Base-by-base conservation (phyloP, 2,797 vertebrate species). In the Lepilemur ruficaudatus region DNA sequence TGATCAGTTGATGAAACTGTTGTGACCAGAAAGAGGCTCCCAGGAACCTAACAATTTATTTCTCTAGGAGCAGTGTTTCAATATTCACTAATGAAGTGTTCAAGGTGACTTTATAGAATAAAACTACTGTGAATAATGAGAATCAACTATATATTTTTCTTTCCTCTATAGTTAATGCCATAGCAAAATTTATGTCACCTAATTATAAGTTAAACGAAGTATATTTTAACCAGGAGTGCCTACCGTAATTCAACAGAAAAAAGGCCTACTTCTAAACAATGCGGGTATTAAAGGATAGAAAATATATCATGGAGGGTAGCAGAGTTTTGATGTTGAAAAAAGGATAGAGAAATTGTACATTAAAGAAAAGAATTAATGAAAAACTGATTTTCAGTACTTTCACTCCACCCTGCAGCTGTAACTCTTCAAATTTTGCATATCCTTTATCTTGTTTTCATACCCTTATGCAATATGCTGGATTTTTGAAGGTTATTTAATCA, bases 401-500 rank as follows among this genome's bases (percentile, higher is more conserved):
- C 35, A 79, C 32, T 20, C 48, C 3, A 57, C 7, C 6, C 32
- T 81, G n/a, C 50, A 94, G 32, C 22, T 88, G 18, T 9, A 88
- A 17, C 72, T 30, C 18, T 59, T 93, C 65, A 95, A 48, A 78
- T 90, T 92, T 95, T 96, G 8, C 17, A 41, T 89, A 63, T 75
- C n/a, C 23, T 82, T 85, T 78, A 59, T 90, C 28, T 83, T 89
- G 1, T 75, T 85, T 95, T 85, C 18, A 35, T 63, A 22, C 3
- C 41, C 73, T 79, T 95, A 35, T 38, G 28, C 35, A 91, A 5
- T 73, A 69, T 90, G 17, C 30, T 94, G 12, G 83, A 95, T 38
- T 38, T 38, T 38, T 94, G n/a, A 94, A 81, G 41, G 23, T 84
- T 95, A 73, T 91, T 91, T 94, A 92, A 88, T 81, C n/a, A 94